These are phyloP conservation scores for Muscina levida DNA, from an alignment of 2,888 invertebrate genomes.

Conservation along the genomic window DNA sequence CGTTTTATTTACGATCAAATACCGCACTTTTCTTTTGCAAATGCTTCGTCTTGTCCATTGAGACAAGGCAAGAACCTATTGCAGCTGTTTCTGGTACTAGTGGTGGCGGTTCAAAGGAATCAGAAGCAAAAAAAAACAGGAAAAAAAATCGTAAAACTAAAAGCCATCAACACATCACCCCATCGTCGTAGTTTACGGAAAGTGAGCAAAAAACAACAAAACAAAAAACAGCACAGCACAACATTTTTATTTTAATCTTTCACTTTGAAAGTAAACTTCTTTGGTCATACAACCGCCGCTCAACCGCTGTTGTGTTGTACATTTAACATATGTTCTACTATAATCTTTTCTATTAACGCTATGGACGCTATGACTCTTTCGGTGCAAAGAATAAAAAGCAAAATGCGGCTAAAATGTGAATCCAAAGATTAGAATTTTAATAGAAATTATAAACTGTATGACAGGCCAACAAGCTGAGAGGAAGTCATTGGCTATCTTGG, in stretches of 20 bases:
- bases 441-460: conserved; percentile 59
- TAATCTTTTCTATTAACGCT: conserved; percentile 62
- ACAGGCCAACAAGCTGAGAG: conserved; percentile 24
- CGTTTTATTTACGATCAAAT: conserved; percentile 64
- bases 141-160: conserved; percentile 23
- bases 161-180: conserved; percentile 56
- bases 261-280: conserved; percentile 63
- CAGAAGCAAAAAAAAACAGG: not conserved
- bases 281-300: not conserved
- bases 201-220: not conserved
- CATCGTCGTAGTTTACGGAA: too few species aligned
- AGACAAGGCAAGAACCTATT: not conserved
- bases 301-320: conserved; percentile 2
- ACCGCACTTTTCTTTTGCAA: conserved; percentile 52
- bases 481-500: conserved; percentile 19
- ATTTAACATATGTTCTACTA: conserved; percentile 42
- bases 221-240: conserved; percentile 36
- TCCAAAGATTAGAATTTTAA: conserved; percentile 64
- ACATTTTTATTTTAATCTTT: conserved; percentile 60
- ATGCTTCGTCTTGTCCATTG: conserved; percentile 23
- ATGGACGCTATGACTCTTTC: too few species aligned
- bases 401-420: conserved; percentile 53
- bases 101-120: conserved; percentile 33
- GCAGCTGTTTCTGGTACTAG: conserved; percentile 43
- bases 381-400: conserved; percentile 19